Base-by-base conservation (phyloP, 2,888 invertebrate species). In the Andrena bicolor region DNA sequence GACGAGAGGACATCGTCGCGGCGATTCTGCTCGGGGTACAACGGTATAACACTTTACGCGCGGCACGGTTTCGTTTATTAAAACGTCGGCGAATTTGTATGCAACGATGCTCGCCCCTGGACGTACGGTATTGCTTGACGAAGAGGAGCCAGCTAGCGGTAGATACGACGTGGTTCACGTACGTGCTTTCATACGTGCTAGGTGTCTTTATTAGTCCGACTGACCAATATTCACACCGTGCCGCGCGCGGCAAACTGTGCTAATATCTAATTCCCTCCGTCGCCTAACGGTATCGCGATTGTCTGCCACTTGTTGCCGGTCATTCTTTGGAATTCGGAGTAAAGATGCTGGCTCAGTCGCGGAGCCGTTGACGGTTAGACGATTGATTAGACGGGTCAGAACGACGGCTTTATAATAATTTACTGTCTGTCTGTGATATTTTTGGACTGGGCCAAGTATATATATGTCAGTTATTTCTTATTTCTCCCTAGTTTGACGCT, bases 81-180 rank as follows among this genome's bases (percentile, higher is more conserved):
- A 78, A 26, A 76, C 53, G 13, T 10, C 4, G 26, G 32, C 10
- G 65, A 23, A 88, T 89, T 89, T 78, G 81, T 88, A 89, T 88
- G 88, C 89, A 65, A 56, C 35, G 68, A 49, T 63, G 70, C 68
- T 76, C n/a, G 72, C 78, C 56, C 26, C 32, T 35, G 30, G 72
- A 41, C 61, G 76, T 88, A 89, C 88, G 88, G 89, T 88, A 88
- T 85, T 82, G 85, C 69, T 75, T 30, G 53, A 28, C 72, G 78
- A 89, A 89, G 81, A 85, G 82, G 80, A 78, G 10, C 66, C 86
- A 76, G 82, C 71, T 91, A 91, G 89, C 91, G 91, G 90, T 91
- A 86, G 86, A 86, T 75, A 64, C 73, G 80, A 76, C 82, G 71
- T 83, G 68, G 72, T 65, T 71, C 76, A 61, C 71, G 84, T 73